Evolutionary conservation across 2,797 vertebrate species (phyloP).

Genomic region (Brachyrhaphis roseni): DNA sequence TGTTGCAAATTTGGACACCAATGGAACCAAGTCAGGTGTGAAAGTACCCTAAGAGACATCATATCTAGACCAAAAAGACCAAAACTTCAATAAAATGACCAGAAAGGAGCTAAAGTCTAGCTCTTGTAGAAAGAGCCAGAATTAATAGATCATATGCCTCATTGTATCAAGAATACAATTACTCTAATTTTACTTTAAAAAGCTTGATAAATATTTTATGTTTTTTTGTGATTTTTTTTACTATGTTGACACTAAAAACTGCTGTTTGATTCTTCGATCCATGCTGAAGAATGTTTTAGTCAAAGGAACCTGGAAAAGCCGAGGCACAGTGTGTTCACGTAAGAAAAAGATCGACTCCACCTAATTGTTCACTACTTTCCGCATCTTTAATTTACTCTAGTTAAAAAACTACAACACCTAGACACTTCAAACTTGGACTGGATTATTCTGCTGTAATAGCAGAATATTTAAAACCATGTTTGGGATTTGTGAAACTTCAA

Average conservation of each 20-base stretch:
- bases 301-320: not conserved
- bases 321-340: too few relatives aligned
- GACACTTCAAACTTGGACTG: too few relatives aligned
- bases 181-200: not conserved
- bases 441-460: too few relatives aligned
- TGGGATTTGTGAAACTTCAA: too few relatives aligned
- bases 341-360: too few relatives aligned
- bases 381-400: too few relatives aligned
- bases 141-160: not conserved
- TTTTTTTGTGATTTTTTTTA: not conserved
- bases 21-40: not conserved
- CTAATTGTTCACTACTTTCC: too few relatives aligned
- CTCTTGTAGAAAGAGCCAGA: not conserved
- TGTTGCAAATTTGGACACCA: not conserved
- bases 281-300: not conserved
- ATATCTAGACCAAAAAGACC: not conserved
- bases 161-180: not conserved
- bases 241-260: not conserved
- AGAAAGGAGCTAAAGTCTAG: not conserved
- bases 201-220: not conserved
- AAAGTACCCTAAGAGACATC: not conserved
- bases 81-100: not conserved
- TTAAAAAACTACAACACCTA: too few relatives aligned
- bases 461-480: too few relatives aligned
- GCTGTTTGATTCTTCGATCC: not conserved